Evolutionary conservation across 35 echinoderm and acorn worm genomes (phyloP).

Genomic region (Strongylocentrotus purpuratus): DNA sequence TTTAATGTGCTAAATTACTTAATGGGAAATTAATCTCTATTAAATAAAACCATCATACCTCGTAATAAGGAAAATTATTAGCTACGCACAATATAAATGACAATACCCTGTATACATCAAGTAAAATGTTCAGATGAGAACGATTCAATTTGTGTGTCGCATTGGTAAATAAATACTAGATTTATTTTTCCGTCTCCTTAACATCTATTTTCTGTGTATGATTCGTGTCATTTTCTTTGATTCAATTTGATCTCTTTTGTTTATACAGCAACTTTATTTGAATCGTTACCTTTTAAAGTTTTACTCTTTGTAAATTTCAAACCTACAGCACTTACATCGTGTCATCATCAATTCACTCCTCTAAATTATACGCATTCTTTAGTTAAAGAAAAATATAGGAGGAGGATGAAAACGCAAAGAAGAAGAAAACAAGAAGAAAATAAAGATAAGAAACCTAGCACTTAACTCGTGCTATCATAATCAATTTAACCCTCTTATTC

Average conservation of each 20-base stretch:
- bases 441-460: too few species aligned
- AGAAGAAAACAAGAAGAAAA: too few species aligned
- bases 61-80: neutral
- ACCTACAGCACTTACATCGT: too few species aligned
- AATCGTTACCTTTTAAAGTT: too few species aligned
- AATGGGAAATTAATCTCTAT: neutral
- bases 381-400: too few species aligned
- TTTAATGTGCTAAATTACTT: neutral
- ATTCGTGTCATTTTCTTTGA: neutral
- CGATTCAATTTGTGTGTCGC: neutral
- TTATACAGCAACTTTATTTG: too few species aligned
- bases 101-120: neutral
- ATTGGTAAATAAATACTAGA: neutral
- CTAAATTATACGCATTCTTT: neutral
- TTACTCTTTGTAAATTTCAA: too few species aligned
- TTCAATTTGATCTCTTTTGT: neutral
- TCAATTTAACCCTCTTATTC: neutral
- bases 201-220: neutral
- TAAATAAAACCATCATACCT: neutral
- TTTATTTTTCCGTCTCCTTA: slow-evolving; percentile 18
- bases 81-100: neutral
- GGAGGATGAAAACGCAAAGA: too few species aligned
- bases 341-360: neutral
- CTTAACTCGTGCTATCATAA: neutral
- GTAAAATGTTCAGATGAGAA: neutral